These are phyloP conservation scores for Hippolais icterina DNA, from an alignment of 2,113 vertebrate genomes.

Conservation along the genomic window DNA sequence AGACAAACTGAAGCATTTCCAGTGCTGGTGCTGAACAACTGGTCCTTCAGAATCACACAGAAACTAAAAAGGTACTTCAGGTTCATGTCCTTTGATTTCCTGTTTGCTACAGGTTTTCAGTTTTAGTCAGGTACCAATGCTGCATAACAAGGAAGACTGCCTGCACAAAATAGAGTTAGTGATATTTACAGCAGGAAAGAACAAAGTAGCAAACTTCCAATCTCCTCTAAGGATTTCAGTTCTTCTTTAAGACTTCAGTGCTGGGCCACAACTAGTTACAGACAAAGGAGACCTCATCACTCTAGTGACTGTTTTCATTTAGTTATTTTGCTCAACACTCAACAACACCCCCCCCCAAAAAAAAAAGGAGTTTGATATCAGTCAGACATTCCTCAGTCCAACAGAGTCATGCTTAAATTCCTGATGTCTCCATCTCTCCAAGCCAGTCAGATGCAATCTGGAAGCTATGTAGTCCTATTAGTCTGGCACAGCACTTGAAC, in stretches of 20 bases:
- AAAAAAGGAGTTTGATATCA: background rate
- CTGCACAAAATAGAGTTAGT: background rate
- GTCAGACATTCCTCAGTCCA: background rate
- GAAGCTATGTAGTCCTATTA: background rate
- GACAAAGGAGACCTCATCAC: background rate
- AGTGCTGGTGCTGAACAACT: background rate
- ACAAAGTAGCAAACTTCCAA: background rate
- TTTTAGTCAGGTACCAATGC: background rate
- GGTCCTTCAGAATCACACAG: background rate
- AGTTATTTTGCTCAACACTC: background rate
- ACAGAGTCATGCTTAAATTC: background rate
- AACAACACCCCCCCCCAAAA: background rate
- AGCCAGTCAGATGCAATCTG: conserved; percentile 8
- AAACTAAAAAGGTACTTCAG: background rate
- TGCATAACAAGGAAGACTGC: background rate
- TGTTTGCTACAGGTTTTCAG: background rate
- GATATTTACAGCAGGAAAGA: background rate
- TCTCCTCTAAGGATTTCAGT: background rate
- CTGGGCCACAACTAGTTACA: background rate
- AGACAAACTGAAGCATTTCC: background rate
- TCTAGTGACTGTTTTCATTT: background rate
- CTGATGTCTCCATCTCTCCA: background rate
- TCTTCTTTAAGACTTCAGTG: background rate
- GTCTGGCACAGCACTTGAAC: background rate
- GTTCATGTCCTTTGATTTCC: background rate